Conservation (phyloP, 1,140 invertebrate genomes). For the Papilio machaon region DNA sequence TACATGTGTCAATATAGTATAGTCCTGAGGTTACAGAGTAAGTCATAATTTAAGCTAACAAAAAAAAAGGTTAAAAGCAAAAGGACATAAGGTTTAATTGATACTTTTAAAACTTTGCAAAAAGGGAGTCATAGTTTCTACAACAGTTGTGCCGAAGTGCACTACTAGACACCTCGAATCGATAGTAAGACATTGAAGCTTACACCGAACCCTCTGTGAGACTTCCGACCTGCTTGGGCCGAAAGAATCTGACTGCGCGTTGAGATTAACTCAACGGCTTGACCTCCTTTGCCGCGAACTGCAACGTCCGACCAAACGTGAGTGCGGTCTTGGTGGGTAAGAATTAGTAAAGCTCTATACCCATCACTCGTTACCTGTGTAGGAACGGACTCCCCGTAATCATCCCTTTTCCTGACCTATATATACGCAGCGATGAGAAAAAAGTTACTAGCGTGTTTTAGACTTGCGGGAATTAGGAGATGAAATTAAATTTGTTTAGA, state of each 20-base stretch:
- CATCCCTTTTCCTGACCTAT: background rate
- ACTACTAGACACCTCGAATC: background rate
- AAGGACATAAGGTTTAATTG: no score
- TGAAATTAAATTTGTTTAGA: background rate
- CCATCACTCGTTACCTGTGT: slow-evolving; percentile 5
- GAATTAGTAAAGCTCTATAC: slow-evolving; percentile 13
- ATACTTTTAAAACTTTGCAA: background rate
- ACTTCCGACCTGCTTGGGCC: background rate
- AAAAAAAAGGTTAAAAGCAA: no score
- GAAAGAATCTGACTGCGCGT: background rate
- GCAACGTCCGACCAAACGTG: background rate
- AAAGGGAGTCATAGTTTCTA: slow-evolving; percentile 20
- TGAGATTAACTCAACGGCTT: background rate
- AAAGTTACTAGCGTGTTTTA: slow-evolving; percentile 19
- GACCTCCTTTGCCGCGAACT: background rate
- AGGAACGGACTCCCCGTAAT: slow-evolving; percentile 6
- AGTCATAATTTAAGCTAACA: no score
- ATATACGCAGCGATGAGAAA: background rate
- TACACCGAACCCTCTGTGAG: background rate
- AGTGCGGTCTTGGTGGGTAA: background rate
- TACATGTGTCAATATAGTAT: no score
- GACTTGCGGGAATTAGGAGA: background rate
- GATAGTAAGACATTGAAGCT: background rate
- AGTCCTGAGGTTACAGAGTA: no score
- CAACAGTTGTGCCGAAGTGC: background rate